Evolutionary conservation across 2,888 invertebrate species (phyloP).

Genomic region (Lordiphosa andalusiaca): DNA sequence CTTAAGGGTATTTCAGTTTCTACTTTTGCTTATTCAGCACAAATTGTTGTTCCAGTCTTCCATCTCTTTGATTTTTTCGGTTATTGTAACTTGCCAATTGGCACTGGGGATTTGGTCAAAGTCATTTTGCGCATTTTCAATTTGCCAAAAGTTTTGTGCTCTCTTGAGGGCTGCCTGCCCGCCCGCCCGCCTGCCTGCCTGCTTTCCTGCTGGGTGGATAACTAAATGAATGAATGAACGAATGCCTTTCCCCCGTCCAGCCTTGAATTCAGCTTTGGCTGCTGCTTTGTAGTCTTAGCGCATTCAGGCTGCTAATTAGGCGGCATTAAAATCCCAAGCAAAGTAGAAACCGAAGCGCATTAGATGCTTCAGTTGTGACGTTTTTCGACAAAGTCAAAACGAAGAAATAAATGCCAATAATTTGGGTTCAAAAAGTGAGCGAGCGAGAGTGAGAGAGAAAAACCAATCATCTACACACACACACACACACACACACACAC

Average conservation of each 20-base stretch:
- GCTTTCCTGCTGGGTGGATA: conserved; percentile 16
- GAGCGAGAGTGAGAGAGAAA: conserved; percentile 23
- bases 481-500: conserved; percentile 47
- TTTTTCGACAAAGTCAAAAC: conserved; percentile 60
- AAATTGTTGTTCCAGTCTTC: conserved; percentile 17
- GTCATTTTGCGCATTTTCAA: conserved; percentile 73
- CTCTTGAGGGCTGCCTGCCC: conserved; percentile 35
- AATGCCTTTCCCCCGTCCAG: background rate
- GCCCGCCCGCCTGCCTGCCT: background rate
- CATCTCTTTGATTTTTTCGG: background rate
- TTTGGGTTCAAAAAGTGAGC: conserved; percentile 53
- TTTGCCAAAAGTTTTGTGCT: conserved; percentile 64
- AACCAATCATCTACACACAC: conserved; percentile 69
- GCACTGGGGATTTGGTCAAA: conserved; percentile 71
- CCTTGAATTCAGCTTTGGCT: conserved; percentile 16
- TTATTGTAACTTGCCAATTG: conserved; percentile 68
- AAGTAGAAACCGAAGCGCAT: conserved; percentile 56
- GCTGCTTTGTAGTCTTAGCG: conserved; percentile 73
- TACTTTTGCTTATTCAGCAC: conserved; percentile 27
- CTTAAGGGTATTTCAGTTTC: conserved; percentile 14
- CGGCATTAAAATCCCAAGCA: conserved; percentile 61
- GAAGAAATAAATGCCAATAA: conserved; percentile 73
- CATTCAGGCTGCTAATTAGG: conserved; percentile 72
- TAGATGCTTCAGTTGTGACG: conserved; percentile 67
- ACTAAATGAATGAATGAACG: conserved; percentile 10